Conservation (phyloP, 2,888 invertebrate species). For the Ephialtes manifestator region DNA sequence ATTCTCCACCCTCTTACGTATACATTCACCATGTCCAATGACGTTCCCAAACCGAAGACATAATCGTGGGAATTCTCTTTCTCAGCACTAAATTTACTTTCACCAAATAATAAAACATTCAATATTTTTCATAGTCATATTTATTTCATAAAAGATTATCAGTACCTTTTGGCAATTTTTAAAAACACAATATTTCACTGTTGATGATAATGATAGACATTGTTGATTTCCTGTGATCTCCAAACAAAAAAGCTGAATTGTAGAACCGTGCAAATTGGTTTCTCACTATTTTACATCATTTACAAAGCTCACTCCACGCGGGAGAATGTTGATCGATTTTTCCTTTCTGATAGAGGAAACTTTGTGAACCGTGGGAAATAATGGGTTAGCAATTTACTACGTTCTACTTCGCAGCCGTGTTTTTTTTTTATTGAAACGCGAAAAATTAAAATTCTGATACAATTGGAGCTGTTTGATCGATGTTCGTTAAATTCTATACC, state of each 20-base stretch:
- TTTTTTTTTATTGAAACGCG: too few species aligned
- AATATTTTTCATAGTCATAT: not conserved
- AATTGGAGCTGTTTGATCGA: too few species aligned
- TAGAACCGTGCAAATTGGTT: not conserved
- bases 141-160: not conserved
- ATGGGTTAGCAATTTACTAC: not conserved
- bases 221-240: not conserved
- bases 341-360: too few species aligned
- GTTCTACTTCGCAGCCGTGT: not conserved
- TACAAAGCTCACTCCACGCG: too few species aligned
- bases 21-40: not conserved
- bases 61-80: not conserved
- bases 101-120: too few species aligned
- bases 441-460: too few species aligned
- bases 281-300: too few species aligned
- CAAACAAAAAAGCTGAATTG: not conserved
- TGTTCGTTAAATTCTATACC: too few species aligned
- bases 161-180: not conserved
- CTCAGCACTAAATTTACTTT: not conserved
- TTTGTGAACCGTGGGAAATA: too few species aligned
- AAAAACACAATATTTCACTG: too few species aligned
- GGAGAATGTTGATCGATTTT: too few species aligned
- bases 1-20: conserved; percentile 38
- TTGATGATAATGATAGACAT: too few species aligned
- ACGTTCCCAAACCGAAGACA: not conserved